phyloP scores from a whole-genome alignment of 2,113 vertebrate genomes.

The Prolemur simus region DNA sequence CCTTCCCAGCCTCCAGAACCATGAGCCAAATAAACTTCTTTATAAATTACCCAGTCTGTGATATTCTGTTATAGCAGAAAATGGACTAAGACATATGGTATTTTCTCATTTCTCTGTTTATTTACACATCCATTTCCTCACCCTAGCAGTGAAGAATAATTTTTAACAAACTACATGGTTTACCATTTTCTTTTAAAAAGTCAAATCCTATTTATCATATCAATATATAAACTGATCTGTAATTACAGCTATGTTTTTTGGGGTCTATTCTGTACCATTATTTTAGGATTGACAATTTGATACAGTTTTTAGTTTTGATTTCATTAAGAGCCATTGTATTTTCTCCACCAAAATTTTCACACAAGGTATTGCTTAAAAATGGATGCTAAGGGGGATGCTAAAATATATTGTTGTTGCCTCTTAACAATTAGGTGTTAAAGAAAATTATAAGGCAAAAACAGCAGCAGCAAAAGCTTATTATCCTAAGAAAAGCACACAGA shows the following conservation, averaged over 20 bases:
- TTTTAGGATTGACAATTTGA: slow-evolving; percentile 7
- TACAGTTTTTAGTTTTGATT: neutral
- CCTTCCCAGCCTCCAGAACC: neutral
- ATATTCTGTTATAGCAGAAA: neutral
- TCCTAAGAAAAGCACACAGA: neutral
- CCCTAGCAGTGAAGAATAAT: neutral
- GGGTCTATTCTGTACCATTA: neutral
- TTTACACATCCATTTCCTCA: slow-evolving; percentile 16
- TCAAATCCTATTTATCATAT: neutral
- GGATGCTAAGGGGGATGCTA: neutral
- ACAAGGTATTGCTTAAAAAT: neutral
- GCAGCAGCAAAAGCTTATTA: neutral
- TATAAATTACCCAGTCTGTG: neutral
- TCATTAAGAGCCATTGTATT: slow-evolving; percentile 3
- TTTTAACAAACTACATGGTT: slow-evolving; percentile 12
- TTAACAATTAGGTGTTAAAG: neutral
- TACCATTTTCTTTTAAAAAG: neutral
- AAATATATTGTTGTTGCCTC: slow-evolving; percentile 15
- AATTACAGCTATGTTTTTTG: neutral
- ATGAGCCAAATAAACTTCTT: neutral
- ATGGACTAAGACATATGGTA: neutral
- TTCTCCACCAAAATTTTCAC: slow-evolving; percentile 25
- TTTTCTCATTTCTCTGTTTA: slow-evolving; percentile 18
- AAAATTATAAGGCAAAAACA: slow-evolving; percentile 43
- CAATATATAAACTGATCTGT: neutral